phyloP scores from a whole-genome alignment of 2,113 vertebrate species.

The Pygathrix nemaeus region DNA sequence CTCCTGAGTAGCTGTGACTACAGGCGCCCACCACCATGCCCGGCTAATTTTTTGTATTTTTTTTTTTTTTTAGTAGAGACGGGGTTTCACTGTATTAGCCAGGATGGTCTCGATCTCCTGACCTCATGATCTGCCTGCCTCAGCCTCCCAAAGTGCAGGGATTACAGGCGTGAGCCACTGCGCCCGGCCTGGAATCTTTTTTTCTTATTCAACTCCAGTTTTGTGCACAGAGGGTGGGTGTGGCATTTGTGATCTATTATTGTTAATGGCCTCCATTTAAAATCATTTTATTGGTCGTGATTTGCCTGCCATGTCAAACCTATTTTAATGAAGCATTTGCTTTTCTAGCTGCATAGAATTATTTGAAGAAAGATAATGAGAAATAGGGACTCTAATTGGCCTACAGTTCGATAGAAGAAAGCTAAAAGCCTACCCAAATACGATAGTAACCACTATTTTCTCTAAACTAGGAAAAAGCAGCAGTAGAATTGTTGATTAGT shows the following conservation, averaged over 20 bases:
- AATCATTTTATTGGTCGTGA: neutral
- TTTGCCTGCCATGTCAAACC: neutral
- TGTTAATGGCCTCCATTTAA: neutral
- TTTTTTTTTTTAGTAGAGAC: no score
- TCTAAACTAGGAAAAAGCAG: constrained; percentile 77
- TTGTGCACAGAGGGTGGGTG: neutral
- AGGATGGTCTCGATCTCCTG: no score
- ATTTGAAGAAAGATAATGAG: neutral
- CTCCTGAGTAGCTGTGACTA: no score
- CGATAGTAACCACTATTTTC: neutral
- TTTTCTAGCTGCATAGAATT: neutral
- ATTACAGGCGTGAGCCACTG: no score
- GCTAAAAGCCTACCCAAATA: accelerated
- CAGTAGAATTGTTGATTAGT: constrained; percentile 61
- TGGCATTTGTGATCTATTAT: neutral
- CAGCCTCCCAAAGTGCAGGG: no score
- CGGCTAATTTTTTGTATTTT: no score
- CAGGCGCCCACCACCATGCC: no score
- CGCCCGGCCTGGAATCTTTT: no score
- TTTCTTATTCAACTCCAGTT: neutral
- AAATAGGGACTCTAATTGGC: accelerated
- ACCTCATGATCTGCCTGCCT: no score
- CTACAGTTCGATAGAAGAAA: neutral
- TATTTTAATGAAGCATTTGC: neutral
- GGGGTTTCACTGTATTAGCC: no score